Conservation (phyloP, 2,888 invertebrate species). For the Seira ritae region DNA sequence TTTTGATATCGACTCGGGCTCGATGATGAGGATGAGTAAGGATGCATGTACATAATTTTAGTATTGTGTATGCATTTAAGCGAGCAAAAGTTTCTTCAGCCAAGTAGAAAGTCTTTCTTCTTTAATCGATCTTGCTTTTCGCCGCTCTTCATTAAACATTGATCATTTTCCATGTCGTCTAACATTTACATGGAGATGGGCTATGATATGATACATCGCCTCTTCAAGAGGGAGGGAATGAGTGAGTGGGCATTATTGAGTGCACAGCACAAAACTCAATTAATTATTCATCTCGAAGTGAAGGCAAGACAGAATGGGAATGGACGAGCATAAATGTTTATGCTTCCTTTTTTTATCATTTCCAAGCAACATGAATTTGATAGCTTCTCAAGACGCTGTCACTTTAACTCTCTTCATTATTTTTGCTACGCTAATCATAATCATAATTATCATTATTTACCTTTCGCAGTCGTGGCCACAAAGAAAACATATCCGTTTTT, state of each 20-base stretch:
- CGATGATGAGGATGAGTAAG: too few relatives aligned
- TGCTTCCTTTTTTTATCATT: too few relatives aligned
- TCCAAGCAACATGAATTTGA: too few relatives aligned
- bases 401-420: too few relatives aligned
- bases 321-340: too few relatives aligned
- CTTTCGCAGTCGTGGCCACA: background rate
- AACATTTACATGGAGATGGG: slow-evolving; percentile 26
- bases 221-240: background rate
- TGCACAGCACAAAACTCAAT: slow-evolving; percentile 16
- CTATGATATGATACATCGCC: background rate
- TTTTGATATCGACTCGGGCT: background rate
- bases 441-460: background rate
- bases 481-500: too few relatives aligned
- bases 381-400: too few relatives aligned
- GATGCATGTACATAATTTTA: too few relatives aligned
- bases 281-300: slow-evolving; percentile 37
- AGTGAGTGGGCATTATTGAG: background rate
- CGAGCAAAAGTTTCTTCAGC: background rate
- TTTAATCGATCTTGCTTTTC: slow-evolving; percentile 53
- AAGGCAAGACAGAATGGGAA: too few relatives aligned
- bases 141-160: slow-evolving; percentile 54
- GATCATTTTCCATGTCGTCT: slow-evolving; percentile 50
- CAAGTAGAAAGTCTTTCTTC: slow-evolving; percentile 21
- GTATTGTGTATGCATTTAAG: too few relatives aligned
- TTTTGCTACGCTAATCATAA: too few relatives aligned